phyloP scores from a whole-genome alignment of 2,797 vertebrate species.

The Phrynocephalus vlangalii region DNA sequence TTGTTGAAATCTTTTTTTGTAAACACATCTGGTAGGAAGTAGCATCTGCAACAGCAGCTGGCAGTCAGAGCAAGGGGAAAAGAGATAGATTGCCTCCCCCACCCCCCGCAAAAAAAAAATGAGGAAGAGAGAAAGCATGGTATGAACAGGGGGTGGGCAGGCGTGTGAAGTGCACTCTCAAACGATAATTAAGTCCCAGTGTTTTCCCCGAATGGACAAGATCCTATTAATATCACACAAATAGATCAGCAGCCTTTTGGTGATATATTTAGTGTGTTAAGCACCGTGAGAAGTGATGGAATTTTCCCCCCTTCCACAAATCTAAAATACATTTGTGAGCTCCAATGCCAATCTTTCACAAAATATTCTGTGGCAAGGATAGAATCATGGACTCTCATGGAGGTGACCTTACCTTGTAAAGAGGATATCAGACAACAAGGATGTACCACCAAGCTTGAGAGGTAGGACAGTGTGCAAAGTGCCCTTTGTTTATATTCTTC shows the following conservation, averaged over 20 bases:
- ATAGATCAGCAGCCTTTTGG: constrained; percentile 2
- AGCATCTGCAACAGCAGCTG: constrained; percentile 61
- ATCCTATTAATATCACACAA: constrained; percentile 24
- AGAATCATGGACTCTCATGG: too few species aligned
- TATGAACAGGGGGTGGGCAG: background rate
- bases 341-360: too few species aligned
- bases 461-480: too few species aligned
- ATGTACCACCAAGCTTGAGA: too few species aligned
- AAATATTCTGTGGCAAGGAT: too few species aligned
- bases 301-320: too few species aligned
- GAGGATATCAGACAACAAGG: too few species aligned
- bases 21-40: constrained; percentile 58
- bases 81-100: background rate
- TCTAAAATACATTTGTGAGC: too few species aligned
- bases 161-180: background rate
- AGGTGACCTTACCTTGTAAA: too few species aligned
- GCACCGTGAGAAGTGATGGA: background rate
- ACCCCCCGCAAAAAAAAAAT: background rate
- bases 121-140: background rate
- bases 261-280: background rate
- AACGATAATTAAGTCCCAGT: constrained; percentile 34
- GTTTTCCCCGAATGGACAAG: constrained; percentile 37
- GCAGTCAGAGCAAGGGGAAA: background rate
- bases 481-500: too few species aligned
- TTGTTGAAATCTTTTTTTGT: constrained; percentile 34